Evolutionary conservation across 2,113 vertebrate species (phyloP).

Genomic region (Tricholaema leucomelas): DNA sequence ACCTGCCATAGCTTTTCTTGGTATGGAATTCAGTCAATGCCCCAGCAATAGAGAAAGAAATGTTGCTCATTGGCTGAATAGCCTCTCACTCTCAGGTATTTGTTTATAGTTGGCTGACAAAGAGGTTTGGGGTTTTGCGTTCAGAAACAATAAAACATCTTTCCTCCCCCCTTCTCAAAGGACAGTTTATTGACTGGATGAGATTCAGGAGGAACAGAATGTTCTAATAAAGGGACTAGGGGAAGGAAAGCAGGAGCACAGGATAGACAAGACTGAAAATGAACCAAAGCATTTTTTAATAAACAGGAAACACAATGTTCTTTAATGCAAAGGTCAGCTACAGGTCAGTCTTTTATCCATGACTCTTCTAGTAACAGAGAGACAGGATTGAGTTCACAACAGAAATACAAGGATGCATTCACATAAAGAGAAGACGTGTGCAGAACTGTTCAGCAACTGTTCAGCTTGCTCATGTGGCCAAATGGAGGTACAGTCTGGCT

Average conservation of each 20-base stretch:
- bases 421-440: background rate
- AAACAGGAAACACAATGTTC: background rate
- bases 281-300: background rate
- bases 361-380: background rate
- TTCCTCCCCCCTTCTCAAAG: background rate
- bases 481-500: background rate
- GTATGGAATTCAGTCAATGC: background rate
- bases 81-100: background rate
- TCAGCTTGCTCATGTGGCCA: background rate
- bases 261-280: background rate
- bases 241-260: background rate
- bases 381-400: background rate
- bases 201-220: background rate
- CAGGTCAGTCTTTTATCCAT: background rate
- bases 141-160: background rate
- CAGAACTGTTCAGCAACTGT: background rate
- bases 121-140: background rate
- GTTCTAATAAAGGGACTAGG: background rate
- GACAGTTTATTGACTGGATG: background rate
- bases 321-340: background rate
- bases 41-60: background rate
- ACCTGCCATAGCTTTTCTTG: background rate
- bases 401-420: background rate
- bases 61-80: background rate
- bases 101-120: background rate